Base-by-base conservation (phyloP, 2,888 invertebrate genomes). In the Leucoptera coffeella region DNA sequence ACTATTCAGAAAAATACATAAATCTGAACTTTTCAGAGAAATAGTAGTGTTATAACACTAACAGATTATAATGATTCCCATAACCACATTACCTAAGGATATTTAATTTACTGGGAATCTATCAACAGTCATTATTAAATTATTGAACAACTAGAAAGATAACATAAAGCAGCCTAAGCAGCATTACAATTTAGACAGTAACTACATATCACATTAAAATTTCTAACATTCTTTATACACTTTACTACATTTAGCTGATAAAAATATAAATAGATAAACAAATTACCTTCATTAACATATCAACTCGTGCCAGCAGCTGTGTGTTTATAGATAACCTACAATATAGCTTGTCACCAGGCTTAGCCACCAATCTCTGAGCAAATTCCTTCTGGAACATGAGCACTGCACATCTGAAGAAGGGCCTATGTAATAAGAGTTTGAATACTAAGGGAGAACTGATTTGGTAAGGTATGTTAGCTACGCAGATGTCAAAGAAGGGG, bases 301-400 rank as follows among this genome's bases (percentile, higher is more conserved):
- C 94, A 7, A 99, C 95, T 44, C 92, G 75, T 2, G 99, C 91
- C 34, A 99, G 64, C 11, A 99, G 71, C 47, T 99, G 99, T 15
- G 94, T 94, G 47, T 99, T 99, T 26, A 96, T 84, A 28, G 97
- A 96, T 15, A 99, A 64, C 28, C 99, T 79, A 51, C 97, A 97
- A 50, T 92, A 99, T 7, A 94, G 62, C 61, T 99, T 97, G 45
- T 97, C 96, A 2, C 96, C 97, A 9, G 99, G 93, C 54, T 93
- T 88, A 0, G 99, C 99, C 2, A 95, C 90, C 28, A 99, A 69
- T 47, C 99, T 75, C 45, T 96, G 89, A 2, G 99, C 97, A 73
- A 99, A 99, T 71, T 99, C 99, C 43, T 88, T 78, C 69, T 99
- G 99, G 50, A 99, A 96, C 97, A 99, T 99, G 7, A 99, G 73